Conservation (phyloP, 2,113 vertebrate species). For the Cichladusa arquata region DNA sequence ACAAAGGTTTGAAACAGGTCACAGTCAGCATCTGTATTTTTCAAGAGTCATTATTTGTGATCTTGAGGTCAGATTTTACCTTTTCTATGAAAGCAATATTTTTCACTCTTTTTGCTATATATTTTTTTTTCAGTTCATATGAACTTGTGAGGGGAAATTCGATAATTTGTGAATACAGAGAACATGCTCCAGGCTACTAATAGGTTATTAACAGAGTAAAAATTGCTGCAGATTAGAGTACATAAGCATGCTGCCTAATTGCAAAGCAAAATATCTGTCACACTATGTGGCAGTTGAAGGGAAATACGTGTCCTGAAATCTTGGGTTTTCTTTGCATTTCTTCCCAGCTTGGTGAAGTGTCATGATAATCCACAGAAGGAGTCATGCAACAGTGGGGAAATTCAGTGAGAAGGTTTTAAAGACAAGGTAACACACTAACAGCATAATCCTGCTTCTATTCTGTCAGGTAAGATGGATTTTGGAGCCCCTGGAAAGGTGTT, state of each 20-base stretch:
- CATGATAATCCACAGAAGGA: background rate
- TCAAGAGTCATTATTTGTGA: background rate
- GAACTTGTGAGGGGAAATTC: background rate
- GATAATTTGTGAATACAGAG: background rate
- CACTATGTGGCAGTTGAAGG: background rate
- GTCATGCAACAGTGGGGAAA: background rate
- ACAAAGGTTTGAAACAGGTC: background rate
- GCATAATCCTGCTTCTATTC: background rate
- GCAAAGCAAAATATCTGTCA: background rate
- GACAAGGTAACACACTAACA: background rate
- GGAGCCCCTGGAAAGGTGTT: background rate
- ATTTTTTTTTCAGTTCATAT: background rate
- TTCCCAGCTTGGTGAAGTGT: background rate
- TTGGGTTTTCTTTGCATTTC: background rate
- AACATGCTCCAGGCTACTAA: background rate
- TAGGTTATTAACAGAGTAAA: slow-evolving; percentile 27
- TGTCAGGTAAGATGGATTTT: background rate
- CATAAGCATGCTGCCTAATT: background rate
- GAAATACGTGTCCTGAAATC: background rate
- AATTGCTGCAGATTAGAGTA: slow-evolving; percentile 4
- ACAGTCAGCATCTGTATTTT: background rate
- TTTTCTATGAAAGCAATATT: background rate
- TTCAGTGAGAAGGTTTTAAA: background rate
- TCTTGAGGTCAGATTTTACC: background rate
- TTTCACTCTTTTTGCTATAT: background rate